These are phyloP conservation scores for Drosophila nigrodunni DNA, from an alignment of 1,140 invertebrate species.

Conservation along the genomic window DNA sequence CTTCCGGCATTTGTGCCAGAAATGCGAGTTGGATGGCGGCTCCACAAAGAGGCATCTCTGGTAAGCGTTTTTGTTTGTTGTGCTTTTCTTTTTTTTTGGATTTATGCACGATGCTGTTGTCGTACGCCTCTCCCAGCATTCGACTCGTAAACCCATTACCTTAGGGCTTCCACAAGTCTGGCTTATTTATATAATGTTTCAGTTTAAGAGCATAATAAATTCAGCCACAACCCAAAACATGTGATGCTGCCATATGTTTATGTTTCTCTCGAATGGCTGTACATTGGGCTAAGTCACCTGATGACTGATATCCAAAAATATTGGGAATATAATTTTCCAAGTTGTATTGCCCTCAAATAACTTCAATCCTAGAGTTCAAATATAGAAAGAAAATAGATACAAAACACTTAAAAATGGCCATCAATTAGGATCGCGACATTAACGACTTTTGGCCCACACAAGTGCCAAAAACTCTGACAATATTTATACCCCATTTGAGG, in stretches of 20 bases:
- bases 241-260: background rate
- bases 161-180: background rate
- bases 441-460: background rate
- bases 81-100: slow-evolving; percentile 11
- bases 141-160: background rate
- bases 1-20: slow-evolving; percentile 12
- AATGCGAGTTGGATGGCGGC: background rate
- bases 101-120: slow-evolving; percentile 49
- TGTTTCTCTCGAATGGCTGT: background rate
- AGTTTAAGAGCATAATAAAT: background rate
- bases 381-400: background rate
- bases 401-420: background rate
- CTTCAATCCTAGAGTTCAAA: no score
- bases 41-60: slow-evolving; percentile 9
- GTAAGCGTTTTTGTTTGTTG: slow-evolving; percentile 1
- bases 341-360: no score
- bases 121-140: background rate
- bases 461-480: background rate
- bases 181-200: background rate
- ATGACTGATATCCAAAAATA: background rate
- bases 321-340: no score
- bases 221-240: background rate
- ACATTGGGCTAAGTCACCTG: background rate
- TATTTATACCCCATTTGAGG: background rate
- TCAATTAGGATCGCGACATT: background rate